phyloP scores from a whole-genome alignment of 2,888 invertebrate species.

The Carpatolechia fugitivella region DNA sequence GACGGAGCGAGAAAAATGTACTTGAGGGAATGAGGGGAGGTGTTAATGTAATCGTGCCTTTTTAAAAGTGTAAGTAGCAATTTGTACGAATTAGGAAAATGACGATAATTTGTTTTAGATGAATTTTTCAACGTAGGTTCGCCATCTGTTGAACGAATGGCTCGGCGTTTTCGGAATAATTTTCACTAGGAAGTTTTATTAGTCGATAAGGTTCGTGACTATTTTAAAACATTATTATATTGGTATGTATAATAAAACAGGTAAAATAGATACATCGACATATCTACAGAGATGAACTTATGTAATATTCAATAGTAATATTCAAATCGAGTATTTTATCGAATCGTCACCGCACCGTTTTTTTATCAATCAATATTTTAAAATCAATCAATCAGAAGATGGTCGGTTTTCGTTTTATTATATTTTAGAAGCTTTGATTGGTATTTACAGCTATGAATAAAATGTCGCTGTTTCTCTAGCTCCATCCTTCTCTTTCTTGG shows the following conservation, averaged over 20 bases:
- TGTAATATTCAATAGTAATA: no score
- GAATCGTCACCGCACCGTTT: no score
- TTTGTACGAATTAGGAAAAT: constrained; percentile 50
- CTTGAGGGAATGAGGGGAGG: constrained; percentile 44
- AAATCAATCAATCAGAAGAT: no score
- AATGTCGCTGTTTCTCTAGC: not conserved
- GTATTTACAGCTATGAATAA: no score
- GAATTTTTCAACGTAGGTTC: not conserved
- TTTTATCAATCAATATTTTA: no score
- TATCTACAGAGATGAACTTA: no score
- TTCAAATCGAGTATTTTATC: no score
- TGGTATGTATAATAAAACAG: no score
- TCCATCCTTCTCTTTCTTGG: not conserved
- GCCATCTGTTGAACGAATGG: constrained; percentile 1
- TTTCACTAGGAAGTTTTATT: not conserved
- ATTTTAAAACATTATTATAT: no score
- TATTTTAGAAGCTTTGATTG: no score
- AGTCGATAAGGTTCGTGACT: not conserved
- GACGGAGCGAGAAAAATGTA: constrained; percentile 55
- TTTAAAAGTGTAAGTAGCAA: constrained; percentile 49
- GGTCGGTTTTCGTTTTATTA: no score
- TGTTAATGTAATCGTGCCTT: constrained; percentile 53
- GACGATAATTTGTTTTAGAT: constrained; percentile 15
- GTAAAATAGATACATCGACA: no score
- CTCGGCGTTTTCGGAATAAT: not conserved